Percentiles rank a stretch among this genome's conserved stretches.
Conservation (phyloP, 2,113 vertebrate genomes). For the Myotis lucifugus region DNA sequence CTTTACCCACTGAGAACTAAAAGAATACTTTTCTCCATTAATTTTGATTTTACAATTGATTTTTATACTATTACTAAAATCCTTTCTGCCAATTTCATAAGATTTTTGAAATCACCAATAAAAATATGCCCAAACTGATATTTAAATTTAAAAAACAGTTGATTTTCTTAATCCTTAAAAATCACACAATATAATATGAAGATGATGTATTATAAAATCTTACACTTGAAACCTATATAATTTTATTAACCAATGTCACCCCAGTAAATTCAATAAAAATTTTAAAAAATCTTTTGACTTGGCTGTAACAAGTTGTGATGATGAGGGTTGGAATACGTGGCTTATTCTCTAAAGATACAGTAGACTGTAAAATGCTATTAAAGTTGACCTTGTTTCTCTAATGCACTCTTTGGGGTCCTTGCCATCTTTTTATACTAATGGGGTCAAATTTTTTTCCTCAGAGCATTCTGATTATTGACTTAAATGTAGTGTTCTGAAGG, state of each 20-base stretch:
- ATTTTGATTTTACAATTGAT: conserved; percentile 59
- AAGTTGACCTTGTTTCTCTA: conserved; percentile 16
- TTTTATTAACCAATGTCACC: not conserved
- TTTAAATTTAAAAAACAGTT: conserved; percentile 2
- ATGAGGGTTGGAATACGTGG: not conserved
- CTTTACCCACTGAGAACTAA: conserved; percentile 59
- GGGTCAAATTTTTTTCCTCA: not conserved
- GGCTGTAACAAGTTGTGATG: conserved; percentile 22
- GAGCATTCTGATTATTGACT: not conserved
- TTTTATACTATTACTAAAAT: conserved; percentile 67
- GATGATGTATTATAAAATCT: not conserved
- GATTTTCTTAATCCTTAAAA: not conserved
- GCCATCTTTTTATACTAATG: not conserved
- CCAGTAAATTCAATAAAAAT: not conserved
- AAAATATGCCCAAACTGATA: conserved; percentile 1
- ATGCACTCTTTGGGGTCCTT: not conserved
- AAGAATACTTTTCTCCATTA: conserved; percentile 66
- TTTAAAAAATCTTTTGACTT: not conserved
- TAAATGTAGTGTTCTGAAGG: not conserved
- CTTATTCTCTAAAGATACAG: conserved; percentile 24
- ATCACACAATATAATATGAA: not conserved
- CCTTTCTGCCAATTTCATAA: conserved; percentile 41
- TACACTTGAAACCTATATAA: not conserved
- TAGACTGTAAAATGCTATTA: not conserved
- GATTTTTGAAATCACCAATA: not conserved